These are phyloP conservation scores for Calameuta filiformis DNA, from an alignment of 2,888 invertebrate species.

Conservation along the genomic window DNA sequence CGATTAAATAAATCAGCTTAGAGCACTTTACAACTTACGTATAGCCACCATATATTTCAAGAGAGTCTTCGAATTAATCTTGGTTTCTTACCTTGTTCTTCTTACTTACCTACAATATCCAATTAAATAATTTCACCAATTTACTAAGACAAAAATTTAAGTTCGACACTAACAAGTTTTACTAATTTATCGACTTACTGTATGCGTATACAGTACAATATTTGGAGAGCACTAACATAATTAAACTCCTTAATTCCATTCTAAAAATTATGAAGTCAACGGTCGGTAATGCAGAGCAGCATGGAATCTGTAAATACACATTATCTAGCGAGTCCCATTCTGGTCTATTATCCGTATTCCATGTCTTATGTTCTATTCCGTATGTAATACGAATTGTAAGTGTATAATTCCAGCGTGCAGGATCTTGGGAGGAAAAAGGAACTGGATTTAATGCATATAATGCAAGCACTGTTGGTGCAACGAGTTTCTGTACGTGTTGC, in stretches of 20 bases:
- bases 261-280: not conserved
- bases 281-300: not conserved
- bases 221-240: not conserved
- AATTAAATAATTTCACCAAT: not conserved
- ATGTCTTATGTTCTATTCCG: not conserved
- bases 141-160: not conserved
- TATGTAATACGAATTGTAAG: not conserved
- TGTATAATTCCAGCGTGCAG: not conserved
- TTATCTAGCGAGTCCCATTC: not conserved
- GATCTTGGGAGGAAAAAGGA: not conserved
- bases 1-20: not conserved
- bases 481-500: not conserved
- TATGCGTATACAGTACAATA: too few species aligned
- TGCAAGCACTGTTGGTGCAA: not conserved
- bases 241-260: not conserved
- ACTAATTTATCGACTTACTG: not conserved
- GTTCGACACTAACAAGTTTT: not conserved
- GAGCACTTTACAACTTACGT: not conserved
- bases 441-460: not conserved
- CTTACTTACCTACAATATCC: not conserved
- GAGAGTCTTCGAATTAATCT: not conserved
- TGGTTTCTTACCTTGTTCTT: not conserved
- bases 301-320: not conserved
- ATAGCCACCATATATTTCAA: not conserved
- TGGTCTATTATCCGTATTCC: not conserved